A percentile compares a stretch with the other conserved stretches of the same genome.
Evolutionary conservation across 2,797 vertebrate species (phyloP).

Genomic region (Ptychadena robeensis): DNA sequence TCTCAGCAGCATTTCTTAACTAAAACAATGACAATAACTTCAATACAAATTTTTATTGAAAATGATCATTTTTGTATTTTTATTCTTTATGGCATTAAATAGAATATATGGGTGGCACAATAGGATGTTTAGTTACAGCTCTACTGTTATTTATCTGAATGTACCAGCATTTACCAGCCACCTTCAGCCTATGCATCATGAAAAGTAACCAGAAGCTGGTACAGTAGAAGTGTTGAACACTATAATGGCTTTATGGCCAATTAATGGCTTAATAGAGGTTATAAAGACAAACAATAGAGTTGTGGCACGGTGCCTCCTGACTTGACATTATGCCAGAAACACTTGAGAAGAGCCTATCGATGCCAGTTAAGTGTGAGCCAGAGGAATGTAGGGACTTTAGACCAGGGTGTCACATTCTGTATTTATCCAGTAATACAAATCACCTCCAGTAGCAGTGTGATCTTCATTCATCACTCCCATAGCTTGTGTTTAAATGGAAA

Average conservation of each 20-base stretch:
- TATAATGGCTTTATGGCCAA: slow-evolving; percentile 13
- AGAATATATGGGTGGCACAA: too few species aligned
- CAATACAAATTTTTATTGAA: too few species aligned
- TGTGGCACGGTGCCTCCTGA: slow-evolving; percentile 26
- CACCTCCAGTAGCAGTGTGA: not conserved
- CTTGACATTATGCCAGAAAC: slow-evolving; percentile 19
- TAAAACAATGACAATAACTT: too few species aligned
- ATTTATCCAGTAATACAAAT: not conserved
- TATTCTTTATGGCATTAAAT: too few species aligned
- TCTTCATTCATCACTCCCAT: not conserved
- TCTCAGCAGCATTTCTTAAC: too few species aligned
- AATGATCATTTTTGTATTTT: too few species aligned
- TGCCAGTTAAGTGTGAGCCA: slow-evolving; percentile 22
- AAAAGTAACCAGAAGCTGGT: not conserved
- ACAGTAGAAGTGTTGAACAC: slow-evolving; percentile 4
- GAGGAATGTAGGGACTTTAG: not conserved
- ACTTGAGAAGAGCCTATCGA: not conserved
- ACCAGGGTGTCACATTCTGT: not conserved
- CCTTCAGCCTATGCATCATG: not conserved
- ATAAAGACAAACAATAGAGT: slow-evolving; percentile 35
- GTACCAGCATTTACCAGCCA: not conserved
- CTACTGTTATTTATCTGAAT: not conserved
- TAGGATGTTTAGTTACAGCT: too few species aligned
- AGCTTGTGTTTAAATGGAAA: not conserved
- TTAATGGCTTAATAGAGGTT: slow-evolving; percentile 38